A percentile compares a stretch with the other conserved stretches of the same genome.
These are phyloP conservation scores for Conchocele bisecta DNA, from an alignment of 2,888 invertebrate species.

Conservation along the genomic window DNA sequence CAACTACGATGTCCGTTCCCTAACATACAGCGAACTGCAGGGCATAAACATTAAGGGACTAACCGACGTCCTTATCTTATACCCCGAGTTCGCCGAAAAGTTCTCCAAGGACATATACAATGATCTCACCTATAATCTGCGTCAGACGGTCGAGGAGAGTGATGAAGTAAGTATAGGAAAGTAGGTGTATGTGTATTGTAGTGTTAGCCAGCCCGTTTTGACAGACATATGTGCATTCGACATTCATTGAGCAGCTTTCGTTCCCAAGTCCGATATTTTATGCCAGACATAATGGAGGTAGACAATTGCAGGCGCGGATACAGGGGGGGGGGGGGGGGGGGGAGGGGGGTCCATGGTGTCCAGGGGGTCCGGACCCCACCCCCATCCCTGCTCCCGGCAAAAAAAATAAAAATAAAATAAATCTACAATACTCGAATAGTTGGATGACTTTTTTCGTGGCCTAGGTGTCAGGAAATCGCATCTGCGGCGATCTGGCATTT, in stretches of 20 bases:
- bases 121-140: constrained; percentile 95
- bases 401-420: no score
- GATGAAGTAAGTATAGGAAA: constrained; percentile 57
- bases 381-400: no score
- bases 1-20: constrained; percentile 96
- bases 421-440: no score
- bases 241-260: no score
- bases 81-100: constrained; percentile 97
- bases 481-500: no score
- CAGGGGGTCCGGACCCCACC: no score
- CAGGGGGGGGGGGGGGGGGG: neutral
- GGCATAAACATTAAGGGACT: constrained; percentile 94
- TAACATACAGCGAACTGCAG: constrained; percentile 98
- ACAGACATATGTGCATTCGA: no score
- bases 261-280: no score
- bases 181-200: neutral
- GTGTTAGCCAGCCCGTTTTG: neutral
- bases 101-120: constrained; percentile 97
- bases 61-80: constrained; percentile 93
- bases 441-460: no score
- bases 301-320: no score
- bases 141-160: constrained; percentile 89
- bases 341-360: no score
- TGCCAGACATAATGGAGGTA: neutral
- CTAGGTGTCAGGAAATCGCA: no score